Base-by-base conservation (phyloP, 2,797 vertebrate species). In the Enteromius fasciolatus region DNA sequence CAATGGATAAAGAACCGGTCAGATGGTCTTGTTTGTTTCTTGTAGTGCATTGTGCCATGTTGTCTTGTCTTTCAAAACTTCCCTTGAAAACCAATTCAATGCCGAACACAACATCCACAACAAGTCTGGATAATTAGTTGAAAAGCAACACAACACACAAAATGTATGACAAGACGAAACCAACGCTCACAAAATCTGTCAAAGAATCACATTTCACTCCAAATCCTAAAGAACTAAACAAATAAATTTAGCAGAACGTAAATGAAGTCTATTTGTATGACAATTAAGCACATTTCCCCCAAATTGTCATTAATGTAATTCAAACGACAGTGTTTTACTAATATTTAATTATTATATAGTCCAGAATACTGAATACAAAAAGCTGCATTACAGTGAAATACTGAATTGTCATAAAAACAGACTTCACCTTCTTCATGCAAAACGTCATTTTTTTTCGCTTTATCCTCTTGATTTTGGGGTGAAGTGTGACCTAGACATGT, bases 41-140 rank as follows among this genome's bases (percentile, higher is more conserved):
- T 84, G 80, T 81, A 83, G 87, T 69, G 75, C 87, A 90, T 93
- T 93, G 91, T 94, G 89, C 88, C 90, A 91, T 90, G 91, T 91
- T 92, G 87, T 90, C 90, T 91, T 92, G 87, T 90, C 90, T 89
- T 87, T 88, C 81, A 90, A 90, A 82, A 46, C 14, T 39, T 68
- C 11, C 33, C 48, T 57, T 66, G 50, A 86, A 86, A 86, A 70
- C 41, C 63, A 77, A 83, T 3, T 76, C 78, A 77, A 87, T 7
- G 69, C 2, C 88, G 79, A 87, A 90, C 87, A 84, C 87, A 86
- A 86, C 85, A 86, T 91, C 82, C 86, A 91, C 88, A 84, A 84
- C 80, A 84, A 89, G 64, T 87, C 85, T 87, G 63, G 73, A 85
- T 79, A 78, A 78, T 23, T 33, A 33, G 46, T 78, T 81, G 78